Conservation (phyloP, 1,140 invertebrate genomes). For the Cotesia chilonis region DNA sequence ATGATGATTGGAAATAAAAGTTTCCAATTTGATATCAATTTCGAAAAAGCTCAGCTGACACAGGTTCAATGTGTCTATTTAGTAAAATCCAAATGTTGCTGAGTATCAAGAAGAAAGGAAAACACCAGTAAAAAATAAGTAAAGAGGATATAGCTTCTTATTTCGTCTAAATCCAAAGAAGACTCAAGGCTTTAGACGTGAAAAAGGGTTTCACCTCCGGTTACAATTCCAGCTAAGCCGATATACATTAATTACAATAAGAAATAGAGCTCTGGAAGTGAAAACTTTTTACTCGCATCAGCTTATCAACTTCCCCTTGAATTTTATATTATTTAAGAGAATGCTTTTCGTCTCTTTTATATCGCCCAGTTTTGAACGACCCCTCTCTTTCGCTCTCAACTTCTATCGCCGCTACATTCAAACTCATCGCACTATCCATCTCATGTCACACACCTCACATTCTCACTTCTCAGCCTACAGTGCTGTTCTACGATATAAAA, state of each 20-base stretch:
- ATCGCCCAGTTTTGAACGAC: constrained; percentile 35
- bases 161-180: constrained; percentile 33
- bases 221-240: constrained; percentile 59
- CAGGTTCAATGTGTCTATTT: no score
- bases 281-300: constrained; percentile 61
- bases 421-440: neutral
- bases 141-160: constrained; percentile 3
- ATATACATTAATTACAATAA: constrained; percentile 68
- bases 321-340: constrained; percentile 66
- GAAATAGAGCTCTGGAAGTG: constrained; percentile 60
- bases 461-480: no score
- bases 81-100: neutral
- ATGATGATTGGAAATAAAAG: no score
- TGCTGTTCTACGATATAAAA: constrained; percentile 43
- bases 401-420: neutral
- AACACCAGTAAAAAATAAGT: neutral
- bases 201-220: constrained; percentile 60
- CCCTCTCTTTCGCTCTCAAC: constrained; percentile 27
- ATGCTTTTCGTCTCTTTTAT: constrained; percentile 46
- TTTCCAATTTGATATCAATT: neutral
- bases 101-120: constrained; percentile 13
- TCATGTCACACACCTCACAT: no score
- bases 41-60: neutral
- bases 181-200: constrained; percentile 46
- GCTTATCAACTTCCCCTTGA: constrained; percentile 64